phyloP scores from a whole-genome alignment of 1,140 invertebrate species.

The Aphis craccivora region DNA sequence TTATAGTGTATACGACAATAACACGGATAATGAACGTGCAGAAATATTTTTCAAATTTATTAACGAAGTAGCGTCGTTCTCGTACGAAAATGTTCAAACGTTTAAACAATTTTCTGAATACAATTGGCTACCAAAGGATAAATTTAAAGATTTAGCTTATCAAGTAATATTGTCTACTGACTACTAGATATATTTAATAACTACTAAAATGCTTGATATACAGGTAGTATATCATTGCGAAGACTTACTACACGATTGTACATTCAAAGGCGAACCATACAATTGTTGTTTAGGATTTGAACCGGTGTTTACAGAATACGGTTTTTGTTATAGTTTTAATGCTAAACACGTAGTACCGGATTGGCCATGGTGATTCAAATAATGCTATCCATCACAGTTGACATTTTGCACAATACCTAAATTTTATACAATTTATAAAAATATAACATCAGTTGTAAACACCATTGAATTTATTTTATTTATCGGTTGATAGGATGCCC shows the following conservation, averaged over 20 bases:
- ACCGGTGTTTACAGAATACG: constrained; percentile 74
- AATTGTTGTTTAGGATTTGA: constrained; percentile 70
- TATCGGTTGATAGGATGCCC: constrained; percentile 60
- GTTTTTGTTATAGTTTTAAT: constrained; percentile 76
- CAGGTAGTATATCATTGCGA: constrained; percentile 69
- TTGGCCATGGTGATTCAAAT: constrained; percentile 66
- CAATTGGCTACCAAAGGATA: constrained; percentile 58
- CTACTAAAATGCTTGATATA: neutral
- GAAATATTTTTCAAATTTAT: constrained; percentile 24
- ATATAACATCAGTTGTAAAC: neutral
- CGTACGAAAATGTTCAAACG: constrained; percentile 30
- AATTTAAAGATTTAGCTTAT: constrained; percentile 58
- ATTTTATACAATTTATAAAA: neutral
- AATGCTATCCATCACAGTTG: neutral
- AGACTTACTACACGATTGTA: constrained; percentile 68
- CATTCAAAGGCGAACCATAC: constrained; percentile 70
- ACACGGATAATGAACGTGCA: neutral
- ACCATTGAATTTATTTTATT: neutral
- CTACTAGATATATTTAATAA: neutral
- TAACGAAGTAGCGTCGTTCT: constrained; percentile 37
- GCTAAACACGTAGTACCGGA: constrained; percentile 67
- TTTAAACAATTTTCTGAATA: constrained; percentile 64
- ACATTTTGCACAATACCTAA: neutral
- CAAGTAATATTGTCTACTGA: constrained; percentile 36
- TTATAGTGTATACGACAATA: constrained; percentile 36